Evolutionary conservation across 2,113 vertebrate species (phyloP).

Genomic region (Notarius quadriscutis): DNA sequence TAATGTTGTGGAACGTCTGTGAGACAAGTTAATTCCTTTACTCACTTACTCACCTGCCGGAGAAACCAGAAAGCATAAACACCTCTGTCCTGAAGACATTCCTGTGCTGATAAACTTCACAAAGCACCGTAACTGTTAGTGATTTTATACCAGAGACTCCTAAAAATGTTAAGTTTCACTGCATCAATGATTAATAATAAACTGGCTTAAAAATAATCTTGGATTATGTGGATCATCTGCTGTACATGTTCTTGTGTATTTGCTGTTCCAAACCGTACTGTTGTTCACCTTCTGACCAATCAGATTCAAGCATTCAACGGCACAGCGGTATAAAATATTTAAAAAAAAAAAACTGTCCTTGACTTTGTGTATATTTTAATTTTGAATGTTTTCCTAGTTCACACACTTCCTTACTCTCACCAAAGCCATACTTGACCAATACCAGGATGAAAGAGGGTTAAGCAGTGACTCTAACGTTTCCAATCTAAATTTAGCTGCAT

Average conservation of each 20-base stretch:
- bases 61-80: neutral
- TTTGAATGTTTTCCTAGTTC: neutral
- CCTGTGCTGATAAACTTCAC: neutral
- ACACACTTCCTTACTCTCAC: neutral
- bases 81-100: neutral
- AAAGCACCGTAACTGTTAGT: no score
- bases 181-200: neutral
- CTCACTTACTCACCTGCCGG: neutral
- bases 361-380: neutral
- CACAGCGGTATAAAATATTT: neutral
- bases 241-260: neutral
- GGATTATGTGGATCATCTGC: no score
- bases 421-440: neutral
- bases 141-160: neutral
- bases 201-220: neutral
- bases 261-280: neutral
- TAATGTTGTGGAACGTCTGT: no score
- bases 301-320: neutral
- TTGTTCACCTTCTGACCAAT: neutral
- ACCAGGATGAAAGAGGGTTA: conserved; percentile 11
- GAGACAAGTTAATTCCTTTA: no score
- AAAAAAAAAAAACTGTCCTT: neutral
- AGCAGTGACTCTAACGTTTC: conserved; percentile 9
- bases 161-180: neutral
- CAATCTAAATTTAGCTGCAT: conserved; percentile 63